A percentile compares a stretch with the other conserved stretches of the same genome.
Conservation (phyloP, 2,113 vertebrate species). For the Tilapia sparmanii region DNA sequence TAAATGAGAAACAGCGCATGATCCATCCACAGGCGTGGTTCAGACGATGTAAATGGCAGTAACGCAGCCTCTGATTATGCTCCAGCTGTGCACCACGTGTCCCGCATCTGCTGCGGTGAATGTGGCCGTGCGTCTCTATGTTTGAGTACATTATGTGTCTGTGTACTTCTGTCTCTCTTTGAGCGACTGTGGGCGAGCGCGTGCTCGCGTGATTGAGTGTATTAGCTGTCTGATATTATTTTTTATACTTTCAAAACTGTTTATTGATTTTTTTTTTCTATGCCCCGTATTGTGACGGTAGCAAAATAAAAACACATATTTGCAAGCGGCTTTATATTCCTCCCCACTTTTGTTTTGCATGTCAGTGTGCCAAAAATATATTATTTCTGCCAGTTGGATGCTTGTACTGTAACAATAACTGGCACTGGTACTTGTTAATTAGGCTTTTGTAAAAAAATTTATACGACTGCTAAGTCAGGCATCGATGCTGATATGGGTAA, state of each 20-base stretch:
- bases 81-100: slow-evolving; percentile 52
- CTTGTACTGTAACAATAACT: background rate
- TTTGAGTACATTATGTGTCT: background rate
- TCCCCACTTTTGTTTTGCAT: background rate
- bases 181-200: background rate
- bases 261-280: slow-evolving; percentile 8
- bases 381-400: background rate
- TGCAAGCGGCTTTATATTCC: background rate
- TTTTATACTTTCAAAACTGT: slow-evolving; percentile 8
- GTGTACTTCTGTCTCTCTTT: background rate
- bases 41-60: slow-evolving; percentile 12
- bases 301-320: slow-evolving; percentile 28
- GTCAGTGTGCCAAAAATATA: background rate
- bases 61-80: slow-evolving; percentile 15
- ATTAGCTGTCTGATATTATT: slow-evolving; percentile 9
- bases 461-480: background rate
- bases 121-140: background rate
- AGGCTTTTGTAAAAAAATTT: background rate
- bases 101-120: background rate
- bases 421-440: background rate
- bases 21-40: slow-evolving; percentile 11
- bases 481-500: background rate
- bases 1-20: slow-evolving; percentile 11
- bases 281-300: background rate
- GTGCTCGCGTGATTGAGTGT: slow-evolving; percentile 35